phyloP scores from a whole-genome alignment of 2,888 invertebrate genomes.

The Dicyrtomina minuta region DNA sequence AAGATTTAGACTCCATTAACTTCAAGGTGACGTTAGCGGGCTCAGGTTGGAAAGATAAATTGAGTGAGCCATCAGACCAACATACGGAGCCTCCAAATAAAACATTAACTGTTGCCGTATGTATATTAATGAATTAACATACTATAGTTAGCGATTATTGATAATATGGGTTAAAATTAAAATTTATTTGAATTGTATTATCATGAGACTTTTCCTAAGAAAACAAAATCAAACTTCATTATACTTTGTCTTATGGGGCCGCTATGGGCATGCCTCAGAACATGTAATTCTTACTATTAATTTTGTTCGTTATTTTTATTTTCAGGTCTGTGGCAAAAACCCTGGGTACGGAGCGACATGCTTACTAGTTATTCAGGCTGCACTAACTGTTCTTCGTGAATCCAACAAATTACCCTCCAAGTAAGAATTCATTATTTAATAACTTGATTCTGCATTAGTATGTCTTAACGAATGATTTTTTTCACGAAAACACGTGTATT shows the following conservation, averaged over 20 bases:
- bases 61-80: constrained; percentile 62
- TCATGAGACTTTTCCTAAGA: background rate
- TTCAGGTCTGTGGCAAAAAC: constrained; percentile 64
- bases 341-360: constrained; percentile 84
- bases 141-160: no score
- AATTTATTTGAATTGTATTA: no score
- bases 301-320: background rate
- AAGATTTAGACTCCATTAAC: constrained; percentile 63
- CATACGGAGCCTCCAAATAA: constrained; percentile 66
- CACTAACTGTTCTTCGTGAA: constrained; percentile 74
- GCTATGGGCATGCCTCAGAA: no score
- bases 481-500: no score
- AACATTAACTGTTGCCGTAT: constrained; percentile 66
- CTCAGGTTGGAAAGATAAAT: constrained; percentile 73
- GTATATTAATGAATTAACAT: constrained; percentile 11
- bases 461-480: no score
- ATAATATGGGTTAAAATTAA: no score
- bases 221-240: no score
- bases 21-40: constrained; percentile 61
- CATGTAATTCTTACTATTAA: background rate
- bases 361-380: constrained; percentile 70
- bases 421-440: constrained; percentile 59
- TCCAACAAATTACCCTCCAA: constrained; percentile 70
- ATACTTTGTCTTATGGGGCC: no score
- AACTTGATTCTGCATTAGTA: no score